These are phyloP conservation scores for Cyclophora albipunctata DNA, from an alignment of 2,888 invertebrate species.

Conservation along the genomic window DNA sequence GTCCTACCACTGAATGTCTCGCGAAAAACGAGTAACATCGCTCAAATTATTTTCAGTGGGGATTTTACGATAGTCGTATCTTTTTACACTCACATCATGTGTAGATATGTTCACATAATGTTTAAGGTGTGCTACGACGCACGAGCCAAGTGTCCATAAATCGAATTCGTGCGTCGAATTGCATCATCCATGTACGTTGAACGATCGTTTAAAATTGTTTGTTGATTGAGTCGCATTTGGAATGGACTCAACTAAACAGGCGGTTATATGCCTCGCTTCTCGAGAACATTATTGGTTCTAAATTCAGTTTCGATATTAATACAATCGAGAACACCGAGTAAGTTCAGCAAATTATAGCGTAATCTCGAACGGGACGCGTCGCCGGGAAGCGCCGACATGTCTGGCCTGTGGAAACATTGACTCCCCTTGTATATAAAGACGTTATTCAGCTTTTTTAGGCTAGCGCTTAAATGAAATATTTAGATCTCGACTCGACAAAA, in stretches of 20 bases:
- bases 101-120: conserved; percentile 67
- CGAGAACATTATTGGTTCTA: conserved; percentile 7
- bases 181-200: conserved; percentile 27
- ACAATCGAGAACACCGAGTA: conserved; percentile 52
- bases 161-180: conserved; percentile 66
- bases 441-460: conserved; percentile 15
- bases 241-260: not conserved
- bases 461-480: conserved; percentile 10
- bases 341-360: conserved; percentile 48
- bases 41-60: conserved; percentile 72
- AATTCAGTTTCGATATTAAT: conserved; percentile 17
- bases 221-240: not conserved
- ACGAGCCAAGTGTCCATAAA: conserved; percentile 61
- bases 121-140: conserved; percentile 54
- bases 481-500: conserved; percentile 1
- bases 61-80: conserved; percentile 72
- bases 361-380: conserved; percentile 41
- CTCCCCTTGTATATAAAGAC: conserved; percentile 40
- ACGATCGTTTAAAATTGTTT: conserved; percentile 9
- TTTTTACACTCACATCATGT: conserved; percentile 71
- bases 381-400: conserved; percentile 49
- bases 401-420: conserved; percentile 53
- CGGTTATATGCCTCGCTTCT: not conserved
- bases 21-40: conserved; percentile 64
- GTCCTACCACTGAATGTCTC: conserved; percentile 69